A percentile compares a stretch with the other conserved stretches of the same genome.
These are phyloP conservation scores for Gobio gobio DNA, from an alignment of 2,113 vertebrate species.

Conservation along the genomic window DNA sequence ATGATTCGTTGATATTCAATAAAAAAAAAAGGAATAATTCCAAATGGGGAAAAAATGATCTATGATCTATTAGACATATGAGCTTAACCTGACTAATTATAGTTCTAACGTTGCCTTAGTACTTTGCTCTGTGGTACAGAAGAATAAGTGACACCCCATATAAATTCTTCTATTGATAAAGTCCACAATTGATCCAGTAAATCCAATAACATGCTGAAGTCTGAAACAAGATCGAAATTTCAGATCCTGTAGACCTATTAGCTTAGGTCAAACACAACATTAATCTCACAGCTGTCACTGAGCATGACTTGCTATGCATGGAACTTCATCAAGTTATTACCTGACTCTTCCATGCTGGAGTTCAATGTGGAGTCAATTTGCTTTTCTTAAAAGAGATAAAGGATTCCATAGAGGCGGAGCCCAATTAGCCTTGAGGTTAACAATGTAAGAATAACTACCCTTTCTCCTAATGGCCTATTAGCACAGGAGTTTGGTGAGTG, in stretches of 20 bases:
- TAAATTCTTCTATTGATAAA: neutral
- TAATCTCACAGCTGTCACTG: neutral
- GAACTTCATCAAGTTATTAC: conserved; percentile 28
- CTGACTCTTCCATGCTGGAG: conserved; percentile 10
- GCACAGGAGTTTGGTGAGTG: conserved; percentile 65
- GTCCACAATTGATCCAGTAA: neutral
- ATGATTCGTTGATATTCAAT: neutral
- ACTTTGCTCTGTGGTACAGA: neutral
- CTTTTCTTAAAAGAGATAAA: conserved; percentile 68
- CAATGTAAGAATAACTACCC: conserved; percentile 71
- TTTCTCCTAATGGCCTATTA: conserved; percentile 74
- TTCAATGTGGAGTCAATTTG: conserved; percentile 41
- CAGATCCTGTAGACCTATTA: neutral
- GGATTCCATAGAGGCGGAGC: conserved; percentile 68
- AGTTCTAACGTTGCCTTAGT: neutral
- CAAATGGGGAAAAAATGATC: neutral
- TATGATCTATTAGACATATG: neutral
- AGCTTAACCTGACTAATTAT: neutral
- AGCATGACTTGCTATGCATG: conserved; percentile 7
- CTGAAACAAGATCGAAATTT: neutral
- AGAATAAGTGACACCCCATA: neutral
- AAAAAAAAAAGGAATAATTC: neutral
- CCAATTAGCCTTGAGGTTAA: conserved; percentile 76
- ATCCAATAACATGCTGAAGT: conserved; percentile 17
- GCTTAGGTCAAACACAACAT: neutral